Evolutionary conservation across 2,113 vertebrate genomes (phyloP), one percentile per base, ranked within the genome.

Genomic region (Rhinopomastus cyanomelas): DNA sequence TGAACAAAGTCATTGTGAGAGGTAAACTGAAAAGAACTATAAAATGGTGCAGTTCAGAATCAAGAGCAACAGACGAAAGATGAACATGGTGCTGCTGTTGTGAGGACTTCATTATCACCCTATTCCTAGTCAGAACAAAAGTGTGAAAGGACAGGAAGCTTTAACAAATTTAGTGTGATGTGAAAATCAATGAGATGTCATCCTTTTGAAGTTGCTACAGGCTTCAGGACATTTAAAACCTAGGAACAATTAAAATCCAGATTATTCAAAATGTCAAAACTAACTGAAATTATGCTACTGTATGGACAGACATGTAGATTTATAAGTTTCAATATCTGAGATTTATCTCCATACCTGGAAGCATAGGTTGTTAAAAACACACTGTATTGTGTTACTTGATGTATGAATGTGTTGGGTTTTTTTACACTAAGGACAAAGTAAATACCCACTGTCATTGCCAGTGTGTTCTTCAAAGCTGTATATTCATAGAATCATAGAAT

Each of bases 71-170:
- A 72, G n/a, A 93, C 81, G 57, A 87, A 95, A 93, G 65, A 82
- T 83, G 81, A 79, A 75, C 30, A 20, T 52, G 48, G 68, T 52
- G 22, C 37, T 79, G 65, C 34, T 85, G n/a, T 68, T 76, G 11
- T 77, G 88, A 93, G 79, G 92, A 88, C 82, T 92, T 96, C 84
- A 94, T 94, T 94, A 92, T 87, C 78, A 94, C 67, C 22, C 16
- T 26, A 36, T 42, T 92, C 51, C 32, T 76, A 79, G 37, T 83
- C 88, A 94, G 86, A 94, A 83, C 26, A 83, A 78, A 94, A 53
- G 71, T 92, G 88, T 88, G 87, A 96, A 94, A 80, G 60, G 49
- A 92, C 71, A 87, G 61, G 53, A 73, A 83, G 56, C 13, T 90
- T 92, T 85, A 85, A 75, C 29, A 84, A 83, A 75, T 90, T 80